A percentile compares a stretch with the other conserved stretches of the same genome.
phyloP scores from a whole-genome alignment of 37 sponge, comb jelly and placozoan species.

The Amphimedon queenslandica region DNA sequence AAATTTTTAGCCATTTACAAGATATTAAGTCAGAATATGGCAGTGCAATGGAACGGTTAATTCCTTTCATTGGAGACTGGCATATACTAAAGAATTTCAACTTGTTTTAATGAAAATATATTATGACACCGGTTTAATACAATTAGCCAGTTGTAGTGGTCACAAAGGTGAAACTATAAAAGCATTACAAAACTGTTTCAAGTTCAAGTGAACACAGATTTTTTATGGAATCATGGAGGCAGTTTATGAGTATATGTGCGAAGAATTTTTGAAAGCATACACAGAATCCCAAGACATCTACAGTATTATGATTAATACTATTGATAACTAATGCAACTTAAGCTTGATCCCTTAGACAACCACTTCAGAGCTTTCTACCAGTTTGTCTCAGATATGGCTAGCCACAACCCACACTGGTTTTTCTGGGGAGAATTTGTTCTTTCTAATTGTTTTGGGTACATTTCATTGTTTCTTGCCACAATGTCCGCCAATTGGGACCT shows the following conservation, averaged over 20 bases:
- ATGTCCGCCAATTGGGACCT: slow-evolving; percentile 6
- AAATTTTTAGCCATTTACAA: slow-evolving; percentile 1
- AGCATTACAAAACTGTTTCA: slow-evolving; percentile 1
- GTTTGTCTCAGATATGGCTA: background rate
- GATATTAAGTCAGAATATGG: slow-evolving; percentile 9
- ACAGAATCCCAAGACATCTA: background rate
- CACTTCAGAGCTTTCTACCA: background rate
- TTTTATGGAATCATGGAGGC: slow-evolving; percentile 12
- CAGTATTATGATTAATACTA: background rate
- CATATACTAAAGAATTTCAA: slow-evolving; percentile 25
- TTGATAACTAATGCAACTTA: no score
- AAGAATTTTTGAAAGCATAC: background rate
- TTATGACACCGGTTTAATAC: slow-evolving; percentile 3
- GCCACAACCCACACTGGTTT: background rate
- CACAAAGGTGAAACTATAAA: background rate
- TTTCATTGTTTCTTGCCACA: slow-evolving; percentile 1
- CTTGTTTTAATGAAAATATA: slow-evolving; percentile 6
- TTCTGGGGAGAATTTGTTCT: slow-evolving; percentile 1
- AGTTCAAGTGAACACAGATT: slow-evolving; percentile 12
- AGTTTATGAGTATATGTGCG: background rate
- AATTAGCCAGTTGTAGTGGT: background rate
- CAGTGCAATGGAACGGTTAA: slow-evolving; percentile 8
- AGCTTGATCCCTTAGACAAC: no score
- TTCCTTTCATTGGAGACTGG: slow-evolving; percentile 36
- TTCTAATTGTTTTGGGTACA: background rate